These are phyloP conservation scores for Tapera naevia DNA, from an alignment of 2,797 vertebrate species.

Conservation along the genomic window DNA sequence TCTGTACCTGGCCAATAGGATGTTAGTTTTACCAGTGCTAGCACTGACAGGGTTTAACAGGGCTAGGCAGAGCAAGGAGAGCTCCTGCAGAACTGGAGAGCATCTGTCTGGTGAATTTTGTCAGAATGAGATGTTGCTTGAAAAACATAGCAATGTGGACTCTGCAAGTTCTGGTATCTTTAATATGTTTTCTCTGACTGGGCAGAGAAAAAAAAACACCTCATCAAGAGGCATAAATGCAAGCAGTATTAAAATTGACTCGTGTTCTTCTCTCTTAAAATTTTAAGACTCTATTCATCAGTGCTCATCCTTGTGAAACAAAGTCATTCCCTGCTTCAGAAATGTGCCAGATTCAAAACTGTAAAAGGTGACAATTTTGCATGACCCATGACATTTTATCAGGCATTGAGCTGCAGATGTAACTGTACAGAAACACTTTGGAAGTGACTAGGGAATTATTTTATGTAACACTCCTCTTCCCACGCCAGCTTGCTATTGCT, in stretches of 20 bases:
- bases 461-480: neutral
- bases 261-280: neutral
- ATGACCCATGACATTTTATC: neutral
- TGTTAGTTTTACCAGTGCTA: neutral
- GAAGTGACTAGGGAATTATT: neutral
- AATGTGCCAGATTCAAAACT: neutral
- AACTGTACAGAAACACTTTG: neutral
- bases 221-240: neutral
- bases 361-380: neutral
- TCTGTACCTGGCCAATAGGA: neutral
- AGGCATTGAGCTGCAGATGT: neutral
- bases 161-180: neutral
- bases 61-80: neutral
- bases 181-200: neutral
- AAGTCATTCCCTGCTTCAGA: neutral
- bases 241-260: neutral
- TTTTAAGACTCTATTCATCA: neutral
- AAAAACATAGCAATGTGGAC: neutral
- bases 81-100: neutral
- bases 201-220: neutral
- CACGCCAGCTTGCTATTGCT: neutral
- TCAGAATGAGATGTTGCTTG: neutral
- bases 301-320: neutral
- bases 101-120: neutral
- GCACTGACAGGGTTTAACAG: neutral